Conservation (phyloP, 2,797 vertebrate species). For the Holocentrus rufus region DNA sequence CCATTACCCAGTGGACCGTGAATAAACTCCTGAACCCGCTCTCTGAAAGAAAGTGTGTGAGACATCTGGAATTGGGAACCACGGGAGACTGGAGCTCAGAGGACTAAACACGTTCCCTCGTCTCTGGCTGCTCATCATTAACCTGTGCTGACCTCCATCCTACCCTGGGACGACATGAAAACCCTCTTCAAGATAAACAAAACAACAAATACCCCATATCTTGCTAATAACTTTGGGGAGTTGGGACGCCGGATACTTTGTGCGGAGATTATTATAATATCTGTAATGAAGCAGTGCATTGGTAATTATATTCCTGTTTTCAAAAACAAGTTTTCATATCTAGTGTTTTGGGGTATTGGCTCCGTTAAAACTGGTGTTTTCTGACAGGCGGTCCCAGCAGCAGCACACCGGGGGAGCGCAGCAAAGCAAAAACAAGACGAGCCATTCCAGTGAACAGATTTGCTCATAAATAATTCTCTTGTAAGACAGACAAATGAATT, state of each 20-base stretch:
- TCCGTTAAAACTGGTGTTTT: conserved; percentile 54
- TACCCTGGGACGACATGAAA: conserved; percentile 71
- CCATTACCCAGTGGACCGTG: conserved; percentile 69
- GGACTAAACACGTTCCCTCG: conserved; percentile 45
- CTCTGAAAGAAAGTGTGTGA: conserved; percentile 66
- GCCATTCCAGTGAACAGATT: conserved; percentile 76
- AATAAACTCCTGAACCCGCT: conserved; percentile 77
- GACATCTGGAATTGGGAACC: conserved; percentile 72
- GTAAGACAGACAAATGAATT: conserved; percentile 73
- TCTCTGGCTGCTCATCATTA: conserved; percentile 76
- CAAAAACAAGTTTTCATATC: conserved; percentile 49
- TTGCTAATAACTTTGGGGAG: conserved; percentile 70
- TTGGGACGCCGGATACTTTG: conserved; percentile 57
- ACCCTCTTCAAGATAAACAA: conserved; percentile 68
- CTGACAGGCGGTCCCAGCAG: conserved; percentile 73
- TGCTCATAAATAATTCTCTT: conserved; percentile 83
- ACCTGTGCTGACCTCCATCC: conserved; percentile 70
- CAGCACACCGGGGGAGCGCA: conserved; percentile 58
- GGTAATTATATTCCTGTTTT: conserved; percentile 65
- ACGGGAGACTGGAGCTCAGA: conserved; percentile 66
- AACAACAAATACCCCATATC: conserved; percentile 64
- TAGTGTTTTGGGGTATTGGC: conserved; percentile 27
- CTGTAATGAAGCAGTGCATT: conserved; percentile 52
- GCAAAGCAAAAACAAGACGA: conserved; percentile 73
- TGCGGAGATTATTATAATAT: conserved; percentile 66